Percentiles rank a stretch among this genome's conserved stretches.
phyloP scores from a whole-genome alignment of 2,888 invertebrate species.

The Pherbina coryleti region DNA sequence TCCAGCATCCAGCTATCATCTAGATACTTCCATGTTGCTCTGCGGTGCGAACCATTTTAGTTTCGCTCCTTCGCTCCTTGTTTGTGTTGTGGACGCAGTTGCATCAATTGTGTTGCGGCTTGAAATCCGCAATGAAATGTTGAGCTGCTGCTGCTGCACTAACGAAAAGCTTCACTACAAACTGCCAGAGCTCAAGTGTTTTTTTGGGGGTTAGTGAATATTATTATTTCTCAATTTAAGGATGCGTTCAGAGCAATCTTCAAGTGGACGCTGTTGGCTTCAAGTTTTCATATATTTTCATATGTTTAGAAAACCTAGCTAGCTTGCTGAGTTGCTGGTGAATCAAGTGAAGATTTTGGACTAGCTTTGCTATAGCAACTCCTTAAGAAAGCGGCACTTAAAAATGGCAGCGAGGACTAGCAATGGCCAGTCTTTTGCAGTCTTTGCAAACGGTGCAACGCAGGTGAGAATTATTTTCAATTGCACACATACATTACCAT shows the following conservation, averaged over 20 bases:
- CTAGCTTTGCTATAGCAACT: too few species aligned
- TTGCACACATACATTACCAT: slow-evolving; percentile 30
- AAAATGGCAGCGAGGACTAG: too few species aligned
- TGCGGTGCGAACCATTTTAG: too few species aligned
- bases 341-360: too few species aligned
- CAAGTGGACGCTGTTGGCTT: not conserved
- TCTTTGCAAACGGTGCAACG: not conserved
- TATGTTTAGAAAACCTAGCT: too few species aligned
- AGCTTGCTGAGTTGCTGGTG: too few species aligned
- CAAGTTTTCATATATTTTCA: too few species aligned
- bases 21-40: too few species aligned
- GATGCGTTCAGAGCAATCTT: not conserved
- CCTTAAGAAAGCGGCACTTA: too few species aligned
- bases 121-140: not conserved
- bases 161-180: not conserved
- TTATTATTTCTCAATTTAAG: slow-evolving; percentile 17
- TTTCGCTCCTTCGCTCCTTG: too few species aligned
- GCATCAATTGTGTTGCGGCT: slow-evolving; percentile 1
- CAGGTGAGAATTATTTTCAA: slow-evolving; percentile 37
- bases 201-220: slow-evolving; percentile 19
- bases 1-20: too few species aligned
- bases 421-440: too few species aligned
- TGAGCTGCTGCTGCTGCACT: not conserved
- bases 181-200: slow-evolving; percentile 10
- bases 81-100: not conserved